These are phyloP conservation scores for Proisotoma minuta DNA, from an alignment of 2,888 invertebrate species.

Conservation along the genomic window DNA sequence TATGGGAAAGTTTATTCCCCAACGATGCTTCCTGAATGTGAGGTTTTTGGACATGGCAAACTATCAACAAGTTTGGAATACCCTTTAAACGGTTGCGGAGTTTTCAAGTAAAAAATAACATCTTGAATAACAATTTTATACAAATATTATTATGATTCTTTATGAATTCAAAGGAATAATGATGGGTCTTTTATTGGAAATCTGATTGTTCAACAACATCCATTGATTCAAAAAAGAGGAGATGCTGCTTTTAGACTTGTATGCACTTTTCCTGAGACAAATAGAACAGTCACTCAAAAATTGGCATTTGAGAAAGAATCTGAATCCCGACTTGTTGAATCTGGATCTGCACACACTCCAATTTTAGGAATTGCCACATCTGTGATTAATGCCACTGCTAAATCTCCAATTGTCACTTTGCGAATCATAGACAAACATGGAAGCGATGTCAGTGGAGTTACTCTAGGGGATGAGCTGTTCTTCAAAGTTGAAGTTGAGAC, in stretches of 20 bases:
- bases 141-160: not conserved
- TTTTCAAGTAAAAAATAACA: slow-evolving; percentile 37
- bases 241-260: slow-evolving; percentile 46
- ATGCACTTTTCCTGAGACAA: slow-evolving; percentile 44
- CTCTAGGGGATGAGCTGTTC: slow-evolving; percentile 43
- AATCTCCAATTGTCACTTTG: slow-evolving; percentile 38
- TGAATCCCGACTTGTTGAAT: slow-evolving; percentile 39
- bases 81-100: slow-evolving; percentile 42
- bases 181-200: slow-evolving; percentile 45
- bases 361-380: slow-evolving; percentile 45
- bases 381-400: slow-evolving; percentile 45
- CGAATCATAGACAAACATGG: slow-evolving; percentile 44
- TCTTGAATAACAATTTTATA: not conserved
- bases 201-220: slow-evolving; percentile 46
- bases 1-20: slow-evolving; percentile 46
- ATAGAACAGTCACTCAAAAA: slow-evolving; percentile 42
- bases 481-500: slow-evolving; percentile 16
- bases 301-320: slow-evolving; percentile 45
- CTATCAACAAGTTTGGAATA: slow-evolving; percentile 39
- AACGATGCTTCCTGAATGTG: slow-evolving; percentile 38
- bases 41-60: slow-evolving; percentile 45
- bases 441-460: slow-evolving; percentile 44
- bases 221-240: slow-evolving; percentile 45
- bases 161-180: slow-evolving; percentile 26
- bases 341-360: slow-evolving; percentile 36